These are phyloP conservation scores for Chascanopsetta lugubris DNA, from an alignment of 2,113 vertebrate species.

Conservation along the genomic window DNA sequence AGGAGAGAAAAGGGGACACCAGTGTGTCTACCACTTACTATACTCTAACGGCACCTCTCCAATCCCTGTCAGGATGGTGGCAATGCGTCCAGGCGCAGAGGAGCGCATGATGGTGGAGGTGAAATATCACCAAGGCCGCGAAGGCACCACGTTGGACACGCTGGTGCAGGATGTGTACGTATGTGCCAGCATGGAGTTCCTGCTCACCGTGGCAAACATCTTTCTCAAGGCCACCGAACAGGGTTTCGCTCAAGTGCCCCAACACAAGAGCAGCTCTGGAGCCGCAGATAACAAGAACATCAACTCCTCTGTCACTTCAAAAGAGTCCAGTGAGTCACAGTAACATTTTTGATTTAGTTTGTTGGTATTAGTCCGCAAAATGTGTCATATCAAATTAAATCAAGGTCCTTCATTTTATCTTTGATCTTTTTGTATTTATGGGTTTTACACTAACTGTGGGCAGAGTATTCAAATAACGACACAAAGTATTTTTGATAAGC, in stretches of 20 bases:
- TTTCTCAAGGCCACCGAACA: slow-evolving; percentile 89
- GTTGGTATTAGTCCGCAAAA: neutral
- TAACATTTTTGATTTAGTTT: neutral
- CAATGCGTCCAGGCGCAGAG: slow-evolving; percentile 88
- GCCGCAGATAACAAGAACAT: slow-evolving; percentile 62
- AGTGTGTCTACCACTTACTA: neutral
- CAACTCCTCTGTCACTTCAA: slow-evolving; percentile 52
- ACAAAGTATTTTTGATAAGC: too few species aligned
- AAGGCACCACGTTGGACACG: slow-evolving; percentile 83
- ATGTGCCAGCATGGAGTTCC: slow-evolving; percentile 97
- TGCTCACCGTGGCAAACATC: slow-evolving; percentile 90
- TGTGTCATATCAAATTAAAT: neutral
- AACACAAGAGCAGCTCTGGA: slow-evolving; percentile 74
- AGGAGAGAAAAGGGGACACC: neutral
- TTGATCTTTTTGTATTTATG: neutral
- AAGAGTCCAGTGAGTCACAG: slow-evolving; percentile 66
- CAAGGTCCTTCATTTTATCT: neutral
- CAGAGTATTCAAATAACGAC: too few species aligned
- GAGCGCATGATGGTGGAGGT: slow-evolving; percentile 93
- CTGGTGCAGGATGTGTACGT: slow-evolving; percentile 91
- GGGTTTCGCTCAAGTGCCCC: slow-evolving; percentile 81
- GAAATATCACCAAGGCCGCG: slow-evolving; percentile 87
- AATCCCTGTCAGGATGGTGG: slow-evolving; percentile 87
- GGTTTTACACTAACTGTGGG: neutral
- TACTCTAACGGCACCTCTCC: slow-evolving; percentile 1